Conservation (phyloP, 2,888 invertebrate genomes). For the Drosophila recens region DNA sequence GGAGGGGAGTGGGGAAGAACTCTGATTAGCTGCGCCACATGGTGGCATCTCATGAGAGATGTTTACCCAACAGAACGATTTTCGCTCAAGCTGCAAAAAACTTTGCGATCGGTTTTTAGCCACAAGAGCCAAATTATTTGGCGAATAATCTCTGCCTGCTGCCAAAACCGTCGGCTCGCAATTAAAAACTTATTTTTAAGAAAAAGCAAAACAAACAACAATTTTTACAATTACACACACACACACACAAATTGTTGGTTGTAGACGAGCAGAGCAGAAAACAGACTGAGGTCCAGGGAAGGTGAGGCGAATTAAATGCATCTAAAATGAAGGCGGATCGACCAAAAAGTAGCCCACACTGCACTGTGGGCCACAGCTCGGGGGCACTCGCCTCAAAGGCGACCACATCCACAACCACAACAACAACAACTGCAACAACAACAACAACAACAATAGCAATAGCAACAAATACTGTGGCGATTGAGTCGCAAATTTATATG, state of each 20-base stretch:
- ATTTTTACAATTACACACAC: constrained; percentile 7
- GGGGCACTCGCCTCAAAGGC: constrained; percentile 60
- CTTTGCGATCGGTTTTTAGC: constrained; percentile 49
- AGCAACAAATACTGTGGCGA: constrained; percentile 49
- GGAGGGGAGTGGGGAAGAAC: not conserved
- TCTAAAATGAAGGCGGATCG: constrained; percentile 67
- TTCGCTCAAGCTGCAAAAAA: constrained; percentile 60
- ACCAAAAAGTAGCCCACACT: constrained; percentile 62
- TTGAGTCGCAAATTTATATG: constrained; percentile 78
- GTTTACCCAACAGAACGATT: constrained; percentile 61
- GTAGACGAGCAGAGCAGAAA: constrained; percentile 12
- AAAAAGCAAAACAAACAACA: constrained; percentile 53
- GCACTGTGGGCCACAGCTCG: constrained; percentile 55
- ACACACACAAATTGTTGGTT: constrained; percentile 44
- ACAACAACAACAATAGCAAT: constrained; percentile 22
- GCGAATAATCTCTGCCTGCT: constrained; percentile 83
- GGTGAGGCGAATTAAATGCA: constrained; percentile 69
- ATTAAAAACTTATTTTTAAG: constrained; percentile 80
- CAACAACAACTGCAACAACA: constrained; percentile 19
- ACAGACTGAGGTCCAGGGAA: constrained; percentile 22
- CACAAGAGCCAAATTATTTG: constrained; percentile 83
- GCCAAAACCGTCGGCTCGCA: constrained; percentile 55
- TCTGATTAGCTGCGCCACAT: constrained; percentile 61
- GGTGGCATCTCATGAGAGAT: constrained; percentile 36
- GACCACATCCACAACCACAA: constrained; percentile 36